Percentiles rank a stretch among this genome's conserved stretches.
phyloP scores from a whole-genome alignment of 2,113 vertebrate species.

The Stegostoma tigrinum region DNA sequence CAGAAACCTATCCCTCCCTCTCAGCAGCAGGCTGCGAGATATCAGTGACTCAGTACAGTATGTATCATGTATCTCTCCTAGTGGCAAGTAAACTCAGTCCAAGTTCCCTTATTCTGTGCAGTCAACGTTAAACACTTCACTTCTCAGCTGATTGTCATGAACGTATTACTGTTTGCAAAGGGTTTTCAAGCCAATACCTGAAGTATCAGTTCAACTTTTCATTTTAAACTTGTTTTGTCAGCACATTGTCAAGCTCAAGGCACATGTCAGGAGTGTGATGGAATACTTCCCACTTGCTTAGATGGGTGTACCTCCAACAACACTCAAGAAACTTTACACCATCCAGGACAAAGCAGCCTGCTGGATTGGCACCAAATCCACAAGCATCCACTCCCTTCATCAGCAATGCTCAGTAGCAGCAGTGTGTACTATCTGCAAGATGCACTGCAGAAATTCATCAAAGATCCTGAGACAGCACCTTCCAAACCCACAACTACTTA shows the following conservation, averaged over 20 bases:
- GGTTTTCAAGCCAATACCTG: neutral
- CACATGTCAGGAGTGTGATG: neutral
- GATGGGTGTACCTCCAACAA: neutral
- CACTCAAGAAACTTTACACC: neutral
- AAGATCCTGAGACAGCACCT: neutral
- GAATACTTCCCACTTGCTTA: neutral
- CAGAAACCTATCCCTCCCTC: conserved; percentile 48
- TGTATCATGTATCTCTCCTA: neutral
- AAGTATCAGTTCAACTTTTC: neutral
- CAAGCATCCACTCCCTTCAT: neutral
- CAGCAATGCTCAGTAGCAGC: neutral
- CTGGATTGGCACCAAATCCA: neutral
- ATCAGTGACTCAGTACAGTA: neutral
- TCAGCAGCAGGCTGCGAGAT: neutral
- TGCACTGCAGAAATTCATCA: neutral
- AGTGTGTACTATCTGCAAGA: neutral
- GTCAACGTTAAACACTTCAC: neutral
- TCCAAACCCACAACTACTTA: neutral
- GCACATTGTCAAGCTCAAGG: neutral
- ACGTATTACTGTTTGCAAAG: neutral
- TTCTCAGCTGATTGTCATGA: neutral
- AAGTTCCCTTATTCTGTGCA: neutral
- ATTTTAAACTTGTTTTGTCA: neutral
- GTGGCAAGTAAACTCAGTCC: neutral
- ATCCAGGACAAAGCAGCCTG: neutral